phyloP scores from a whole-genome alignment of 1,140 invertebrate genomes.

The Orchesella cincta region DNA sequence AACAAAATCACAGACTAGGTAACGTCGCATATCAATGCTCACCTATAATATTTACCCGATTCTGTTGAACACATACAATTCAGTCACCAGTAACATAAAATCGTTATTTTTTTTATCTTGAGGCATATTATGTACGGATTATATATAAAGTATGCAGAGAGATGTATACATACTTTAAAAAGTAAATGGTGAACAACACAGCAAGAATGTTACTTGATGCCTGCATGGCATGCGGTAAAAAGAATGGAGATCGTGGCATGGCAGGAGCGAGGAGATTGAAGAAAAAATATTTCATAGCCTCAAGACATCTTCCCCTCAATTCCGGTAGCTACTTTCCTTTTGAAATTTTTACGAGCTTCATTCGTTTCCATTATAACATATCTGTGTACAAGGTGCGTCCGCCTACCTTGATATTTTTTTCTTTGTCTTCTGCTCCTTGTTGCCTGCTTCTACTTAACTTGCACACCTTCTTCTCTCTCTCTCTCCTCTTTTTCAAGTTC shows the following conservation, averaged over 20 bases:
- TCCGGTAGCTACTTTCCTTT: conserved; percentile 47
- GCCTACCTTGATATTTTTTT: conserved; percentile 34
- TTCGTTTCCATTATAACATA: conserved; percentile 42
- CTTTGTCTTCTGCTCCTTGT: conserved; percentile 6
- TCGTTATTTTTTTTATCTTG: too few species aligned
- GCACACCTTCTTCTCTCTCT: conserved; percentile 3
- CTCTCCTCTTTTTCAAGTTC: conserved; percentile 25
- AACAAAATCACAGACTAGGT: too few species aligned
- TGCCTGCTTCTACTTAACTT: conserved; percentile 6
- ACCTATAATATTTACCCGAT: too few species aligned
- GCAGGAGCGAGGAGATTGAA: background rate
- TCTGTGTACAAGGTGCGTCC: conserved; percentile 42
- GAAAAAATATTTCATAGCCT: conserved; percentile 20
- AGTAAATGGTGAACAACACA: too few species aligned
- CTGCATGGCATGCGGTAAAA: too few species aligned
- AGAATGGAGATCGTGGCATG: conserved; percentile 3
- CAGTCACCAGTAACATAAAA: too few species aligned
- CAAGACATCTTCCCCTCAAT: conserved; percentile 41
- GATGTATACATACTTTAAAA: too few species aligned
- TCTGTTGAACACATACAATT: too few species aligned
- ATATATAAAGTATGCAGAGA: too few species aligned
- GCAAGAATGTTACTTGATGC: too few species aligned
- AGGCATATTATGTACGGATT: too few species aligned
- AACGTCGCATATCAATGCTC: too few species aligned
- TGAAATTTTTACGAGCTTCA: conserved; percentile 49